Percentiles rank a stretch among this genome's conserved stretches.
These are phyloP conservation scores for Rhynchonycteris naso DNA, from an alignment of 2,797 vertebrate genomes.

Conservation along the genomic window DNA sequence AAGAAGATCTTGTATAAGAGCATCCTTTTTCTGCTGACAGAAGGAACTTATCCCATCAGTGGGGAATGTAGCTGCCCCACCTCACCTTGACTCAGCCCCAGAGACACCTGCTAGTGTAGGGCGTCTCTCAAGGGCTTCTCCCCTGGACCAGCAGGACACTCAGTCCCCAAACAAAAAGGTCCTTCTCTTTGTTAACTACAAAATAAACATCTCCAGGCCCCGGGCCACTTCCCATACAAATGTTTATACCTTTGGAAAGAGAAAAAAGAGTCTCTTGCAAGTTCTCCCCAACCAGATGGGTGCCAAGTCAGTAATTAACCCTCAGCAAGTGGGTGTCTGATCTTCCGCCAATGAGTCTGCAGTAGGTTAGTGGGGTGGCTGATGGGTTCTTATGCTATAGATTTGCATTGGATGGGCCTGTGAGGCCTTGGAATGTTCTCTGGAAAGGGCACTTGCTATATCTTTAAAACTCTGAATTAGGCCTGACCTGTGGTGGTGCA, in stretches of 20 bases:
- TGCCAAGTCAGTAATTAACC: constrained; percentile 60
- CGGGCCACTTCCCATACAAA: constrained; percentile 12
- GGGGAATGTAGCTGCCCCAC: background rate
- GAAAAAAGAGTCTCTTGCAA: constrained; percentile 21
- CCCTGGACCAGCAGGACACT: background rate
- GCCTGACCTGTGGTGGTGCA: too few species aligned
- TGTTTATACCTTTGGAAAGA: constrained; percentile 71
- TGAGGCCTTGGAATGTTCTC: background rate
- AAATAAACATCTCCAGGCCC: constrained; percentile 51
- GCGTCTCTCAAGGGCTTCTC: background rate
- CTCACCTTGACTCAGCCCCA: background rate
- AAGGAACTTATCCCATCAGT: background rate
- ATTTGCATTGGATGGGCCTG: background rate
- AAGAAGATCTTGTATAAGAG: background rate
- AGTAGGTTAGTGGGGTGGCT: background rate
- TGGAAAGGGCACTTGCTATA: background rate
- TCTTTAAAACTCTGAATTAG: constrained; percentile 41
- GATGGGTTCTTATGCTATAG: background rate
- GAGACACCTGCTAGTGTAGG: constrained; percentile 24
- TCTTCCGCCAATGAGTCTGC: constrained; percentile 45
- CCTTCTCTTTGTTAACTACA: constrained; percentile 58
- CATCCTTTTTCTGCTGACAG: background rate
- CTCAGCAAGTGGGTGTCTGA: constrained; percentile 45
- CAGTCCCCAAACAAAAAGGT: background rate
- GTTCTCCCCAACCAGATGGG: constrained; percentile 42